Percentiles rank a stretch among this genome's conserved stretches.
Evolutionary conservation across 2,113 vertebrate genomes (phyloP).

Genomic region (Plecturocebus donacophilus): DNA sequence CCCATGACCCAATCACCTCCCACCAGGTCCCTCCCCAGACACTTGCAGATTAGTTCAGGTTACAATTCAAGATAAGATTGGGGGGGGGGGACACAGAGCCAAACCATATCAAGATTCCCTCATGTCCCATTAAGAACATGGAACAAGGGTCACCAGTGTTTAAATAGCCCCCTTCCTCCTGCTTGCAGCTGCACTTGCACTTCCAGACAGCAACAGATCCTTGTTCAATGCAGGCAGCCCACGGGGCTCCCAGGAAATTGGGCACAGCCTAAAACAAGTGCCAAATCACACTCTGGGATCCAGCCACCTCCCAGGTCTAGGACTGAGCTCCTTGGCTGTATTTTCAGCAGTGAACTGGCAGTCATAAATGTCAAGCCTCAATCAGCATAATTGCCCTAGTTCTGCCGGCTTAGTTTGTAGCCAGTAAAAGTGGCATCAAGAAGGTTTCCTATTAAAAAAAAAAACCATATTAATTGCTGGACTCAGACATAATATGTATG

Average conservation of each 20-base stretch:
- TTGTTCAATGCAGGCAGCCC: not conserved
- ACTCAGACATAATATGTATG: not conserved
- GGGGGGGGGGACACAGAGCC: too few relatives aligned
- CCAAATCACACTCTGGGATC: not conserved
- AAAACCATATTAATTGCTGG: not conserved
- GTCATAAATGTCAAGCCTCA: conserved; percentile 68
- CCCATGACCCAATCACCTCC: too few relatives aligned
- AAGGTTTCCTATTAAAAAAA: conserved; percentile 32
- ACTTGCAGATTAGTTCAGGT: too few relatives aligned
- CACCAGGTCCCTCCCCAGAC: too few relatives aligned
- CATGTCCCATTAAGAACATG: not conserved
- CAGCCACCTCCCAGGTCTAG: conserved; percentile 41
- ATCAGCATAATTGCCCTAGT: conserved; percentile 61
- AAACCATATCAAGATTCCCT: not conserved
- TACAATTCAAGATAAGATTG: too few relatives aligned
- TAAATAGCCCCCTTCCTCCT: not conserved
- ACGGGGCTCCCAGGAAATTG: conserved; percentile 12
- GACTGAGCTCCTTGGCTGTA: conserved; percentile 13
- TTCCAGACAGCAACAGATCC: not conserved
- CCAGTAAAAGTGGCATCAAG: conserved; percentile 44
- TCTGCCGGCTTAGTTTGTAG: conserved; percentile 47
- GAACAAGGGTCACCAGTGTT: not conserved
- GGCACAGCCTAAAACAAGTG: not conserved
- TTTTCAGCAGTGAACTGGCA: conserved; percentile 52
- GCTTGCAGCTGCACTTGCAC: not conserved